phyloP scores from a whole-genome alignment of 2,888 invertebrate species.

The Malthinus flaveolus region DNA sequence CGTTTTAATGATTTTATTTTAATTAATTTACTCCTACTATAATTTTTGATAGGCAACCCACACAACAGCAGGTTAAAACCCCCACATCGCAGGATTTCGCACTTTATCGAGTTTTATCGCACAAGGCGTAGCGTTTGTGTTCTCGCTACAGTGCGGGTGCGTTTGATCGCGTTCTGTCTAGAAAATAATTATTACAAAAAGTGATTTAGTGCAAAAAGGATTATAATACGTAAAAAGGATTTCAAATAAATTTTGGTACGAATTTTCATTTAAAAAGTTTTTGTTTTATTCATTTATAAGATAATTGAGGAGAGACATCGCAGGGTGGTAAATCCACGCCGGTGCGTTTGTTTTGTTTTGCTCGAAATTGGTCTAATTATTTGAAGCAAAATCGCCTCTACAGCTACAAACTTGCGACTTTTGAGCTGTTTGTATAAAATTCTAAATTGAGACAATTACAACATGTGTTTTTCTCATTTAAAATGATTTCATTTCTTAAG shows the following conservation, averaged over 20 bases:
- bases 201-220: background rate
- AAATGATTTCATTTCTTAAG: too few species aligned
- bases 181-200: background rate
- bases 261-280: background rate
- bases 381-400: too few species aligned
- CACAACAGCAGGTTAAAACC: constrained; percentile 6
- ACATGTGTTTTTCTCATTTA: too few species aligned
- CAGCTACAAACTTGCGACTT: too few species aligned
- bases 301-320: background rate
- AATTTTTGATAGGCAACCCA: constrained; percentile 8
- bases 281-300: background rate
- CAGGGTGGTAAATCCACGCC: constrained; percentile 19
- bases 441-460: too few species aligned
- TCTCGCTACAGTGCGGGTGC: constrained; percentile 14
- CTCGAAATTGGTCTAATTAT: constrained; percentile 1
- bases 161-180: constrained; percentile 1
- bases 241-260: background rate
- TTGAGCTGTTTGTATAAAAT: too few species aligned
- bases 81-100: constrained; percentile 10
- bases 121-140: constrained; percentile 18
- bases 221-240: constrained; percentile 4
- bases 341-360: constrained; percentile 22
- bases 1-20: too few species aligned
- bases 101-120: constrained; percentile 7
- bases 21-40: too few species aligned